phyloP scores from a whole-genome alignment of 1,140 invertebrate species.

The Neodiprion lecontei region DNA sequence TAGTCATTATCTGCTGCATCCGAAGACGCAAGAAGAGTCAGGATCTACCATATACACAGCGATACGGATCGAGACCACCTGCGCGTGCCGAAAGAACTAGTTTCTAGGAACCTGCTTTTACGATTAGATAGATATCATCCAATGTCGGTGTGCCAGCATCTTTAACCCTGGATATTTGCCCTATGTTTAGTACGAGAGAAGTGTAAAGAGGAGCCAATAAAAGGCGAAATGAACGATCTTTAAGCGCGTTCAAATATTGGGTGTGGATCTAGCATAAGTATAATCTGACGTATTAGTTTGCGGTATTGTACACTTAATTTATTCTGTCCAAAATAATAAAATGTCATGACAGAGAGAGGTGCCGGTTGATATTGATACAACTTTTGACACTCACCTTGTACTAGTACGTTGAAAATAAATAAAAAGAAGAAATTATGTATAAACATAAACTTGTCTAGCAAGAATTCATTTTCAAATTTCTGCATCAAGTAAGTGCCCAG shows the following conservation, averaged over 20 bases:
- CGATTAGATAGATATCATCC: background rate
- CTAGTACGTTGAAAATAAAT: no score
- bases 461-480: no score
- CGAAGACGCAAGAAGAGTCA: slow-evolving; percentile 44
- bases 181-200: slow-evolving; percentile 16
- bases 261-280: slow-evolving; percentile 12
- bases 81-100: slow-evolving; percentile 47
- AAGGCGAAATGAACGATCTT: background rate
- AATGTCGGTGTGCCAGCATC: no score
- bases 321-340: no score
- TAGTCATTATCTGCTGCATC: slow-evolving; percentile 48
- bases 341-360: no score
- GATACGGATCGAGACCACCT: slow-evolving; percentile 52
- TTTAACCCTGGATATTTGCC: background rate
- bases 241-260: background rate
- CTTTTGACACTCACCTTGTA: no score
- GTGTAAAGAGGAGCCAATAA: slow-evolving; percentile 12
- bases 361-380: no score
- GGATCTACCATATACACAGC: slow-evolving; percentile 54
- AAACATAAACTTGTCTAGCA: no score
- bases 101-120: slow-evolving; percentile 34
- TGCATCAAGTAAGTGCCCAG: no score
- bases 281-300: background rate
- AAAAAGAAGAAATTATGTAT: no score
- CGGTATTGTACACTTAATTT: no score